Evolutionary conservation across 2,888 invertebrate genomes (phyloP).

Genomic region (Polia nebulosa): DNA sequence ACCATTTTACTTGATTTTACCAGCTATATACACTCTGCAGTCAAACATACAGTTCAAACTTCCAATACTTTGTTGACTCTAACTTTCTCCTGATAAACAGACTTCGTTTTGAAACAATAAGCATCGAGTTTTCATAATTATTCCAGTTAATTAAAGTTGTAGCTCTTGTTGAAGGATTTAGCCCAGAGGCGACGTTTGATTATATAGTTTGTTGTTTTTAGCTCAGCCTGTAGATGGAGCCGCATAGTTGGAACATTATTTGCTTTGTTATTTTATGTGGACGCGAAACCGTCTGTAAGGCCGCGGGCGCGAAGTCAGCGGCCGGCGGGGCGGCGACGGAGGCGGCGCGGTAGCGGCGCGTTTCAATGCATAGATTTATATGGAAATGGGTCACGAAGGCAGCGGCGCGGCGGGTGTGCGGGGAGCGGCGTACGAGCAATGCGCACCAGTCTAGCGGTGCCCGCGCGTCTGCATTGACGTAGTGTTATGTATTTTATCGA

Average conservation of each 20-base stretch:
- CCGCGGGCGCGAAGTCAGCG: no score
- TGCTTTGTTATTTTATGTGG: constrained; percentile 2
- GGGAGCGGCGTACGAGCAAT: no score
- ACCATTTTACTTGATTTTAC: background rate
- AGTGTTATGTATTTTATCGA: no score
- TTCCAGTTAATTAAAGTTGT: constrained; percentile 48
- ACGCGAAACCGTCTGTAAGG: background rate
- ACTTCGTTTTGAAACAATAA: constrained; percentile 48
- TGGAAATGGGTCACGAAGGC: no score
- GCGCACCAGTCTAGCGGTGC: no score
- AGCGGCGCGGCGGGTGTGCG: no score
- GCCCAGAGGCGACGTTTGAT: constrained; percentile 6
- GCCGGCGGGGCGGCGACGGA: no score
- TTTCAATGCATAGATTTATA: no score
- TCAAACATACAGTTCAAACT: background rate
- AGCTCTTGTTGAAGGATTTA: constrained; percentile 14
- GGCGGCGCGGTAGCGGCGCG: no score
- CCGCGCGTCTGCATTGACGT: no score
- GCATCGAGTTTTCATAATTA: constrained; percentile 26
- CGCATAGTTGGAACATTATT: constrained; percentile 2
- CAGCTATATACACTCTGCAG: background rate
- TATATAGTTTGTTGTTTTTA: constrained; percentile 10
- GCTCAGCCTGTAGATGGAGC: constrained; percentile 5
- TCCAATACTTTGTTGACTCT: constrained; percentile 13
- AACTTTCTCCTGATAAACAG: constrained; percentile 19